Percentiles rank a stretch among this genome's conserved stretches.
Conservation (phyloP, 1,140 invertebrate species). For the Aleiodes sp. region DNA sequence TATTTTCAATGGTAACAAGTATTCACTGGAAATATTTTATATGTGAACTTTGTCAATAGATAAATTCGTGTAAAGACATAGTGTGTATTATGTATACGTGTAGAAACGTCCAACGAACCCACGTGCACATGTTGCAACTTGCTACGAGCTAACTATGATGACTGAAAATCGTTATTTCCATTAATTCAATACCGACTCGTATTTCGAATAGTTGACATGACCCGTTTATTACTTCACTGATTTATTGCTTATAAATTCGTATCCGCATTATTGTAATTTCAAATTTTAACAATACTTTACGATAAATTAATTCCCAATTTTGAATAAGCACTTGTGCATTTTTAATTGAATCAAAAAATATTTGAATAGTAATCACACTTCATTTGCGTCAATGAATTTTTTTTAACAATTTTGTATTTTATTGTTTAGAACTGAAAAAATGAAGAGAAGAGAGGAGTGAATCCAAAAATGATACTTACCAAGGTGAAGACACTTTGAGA, state of each 20-base stretch:
- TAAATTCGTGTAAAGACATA: not conserved
- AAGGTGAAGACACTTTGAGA: too few species aligned
- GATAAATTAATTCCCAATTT: not conserved
- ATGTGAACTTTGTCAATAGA: too few species aligned
- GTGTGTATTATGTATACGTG: not conserved
- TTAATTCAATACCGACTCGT: constrained; percentile 43
- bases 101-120: constrained; percentile 22
- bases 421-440: too few species aligned
- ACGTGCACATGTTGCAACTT: constrained; percentile 40
- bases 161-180: constrained; percentile 58
- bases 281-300: not conserved
- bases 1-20: too few species aligned
- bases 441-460: too few species aligned
- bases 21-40: too few species aligned
- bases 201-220: constrained; percentile 11
- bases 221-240: constrained; percentile 41
- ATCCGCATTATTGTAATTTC: constrained; percentile 11
- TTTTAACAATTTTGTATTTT: not conserved
- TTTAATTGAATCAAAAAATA: not conserved
- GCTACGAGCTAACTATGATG: constrained; percentile 39
- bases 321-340: not conserved
- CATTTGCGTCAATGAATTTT: not conserved
- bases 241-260: not conserved
- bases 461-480: too few species aligned
- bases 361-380: not conserved